These are phyloP conservation scores for Paramuricea clavata DNA, from an alignment of 92 coral and sea anemone species.

Conservation along the genomic window DNA sequence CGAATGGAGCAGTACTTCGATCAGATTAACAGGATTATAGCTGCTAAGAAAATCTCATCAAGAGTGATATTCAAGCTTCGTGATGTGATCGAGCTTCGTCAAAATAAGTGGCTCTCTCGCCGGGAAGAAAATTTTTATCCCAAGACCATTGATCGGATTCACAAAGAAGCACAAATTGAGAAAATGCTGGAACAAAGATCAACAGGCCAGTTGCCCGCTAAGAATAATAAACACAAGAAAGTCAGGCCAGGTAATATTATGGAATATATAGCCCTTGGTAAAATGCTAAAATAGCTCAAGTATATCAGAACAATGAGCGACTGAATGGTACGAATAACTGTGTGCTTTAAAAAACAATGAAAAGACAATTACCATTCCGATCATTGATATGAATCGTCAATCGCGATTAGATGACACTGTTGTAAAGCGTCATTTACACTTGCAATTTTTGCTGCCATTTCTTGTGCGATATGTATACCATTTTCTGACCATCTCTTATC, in stretches of 20 bases:
- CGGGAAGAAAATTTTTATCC: slow-evolving; percentile 87
- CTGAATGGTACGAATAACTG: no score
- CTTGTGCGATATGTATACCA: no score
- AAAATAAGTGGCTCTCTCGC: slow-evolving; percentile 88
- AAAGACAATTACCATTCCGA: no score
- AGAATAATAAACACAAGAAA: slow-evolving; percentile 27
- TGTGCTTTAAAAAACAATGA: no score
- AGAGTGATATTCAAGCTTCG: slow-evolving; percentile 90
- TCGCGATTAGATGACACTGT: no score
- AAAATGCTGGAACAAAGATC: slow-evolving; percentile 13
- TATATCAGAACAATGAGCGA: no score
- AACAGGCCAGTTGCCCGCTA: background rate
- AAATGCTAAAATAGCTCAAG: background rate
- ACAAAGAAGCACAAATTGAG: slow-evolving; percentile 77
- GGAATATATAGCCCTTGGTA: no score
- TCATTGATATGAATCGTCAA: no score
- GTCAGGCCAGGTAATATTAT: slow-evolving; percentile 7
- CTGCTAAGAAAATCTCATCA: slow-evolving; percentile 77
- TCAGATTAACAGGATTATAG: slow-evolving; percentile 82
- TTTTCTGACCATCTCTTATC: no score
- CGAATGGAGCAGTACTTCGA: slow-evolving; percentile 91
- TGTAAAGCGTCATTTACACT: no score
- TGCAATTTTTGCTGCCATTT: no score
- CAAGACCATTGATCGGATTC: slow-evolving; percentile 93
- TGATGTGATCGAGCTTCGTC: slow-evolving; percentile 84